Conservation (phyloP, 2,797 vertebrate species). For the Sciurus vulgaris region DNA sequence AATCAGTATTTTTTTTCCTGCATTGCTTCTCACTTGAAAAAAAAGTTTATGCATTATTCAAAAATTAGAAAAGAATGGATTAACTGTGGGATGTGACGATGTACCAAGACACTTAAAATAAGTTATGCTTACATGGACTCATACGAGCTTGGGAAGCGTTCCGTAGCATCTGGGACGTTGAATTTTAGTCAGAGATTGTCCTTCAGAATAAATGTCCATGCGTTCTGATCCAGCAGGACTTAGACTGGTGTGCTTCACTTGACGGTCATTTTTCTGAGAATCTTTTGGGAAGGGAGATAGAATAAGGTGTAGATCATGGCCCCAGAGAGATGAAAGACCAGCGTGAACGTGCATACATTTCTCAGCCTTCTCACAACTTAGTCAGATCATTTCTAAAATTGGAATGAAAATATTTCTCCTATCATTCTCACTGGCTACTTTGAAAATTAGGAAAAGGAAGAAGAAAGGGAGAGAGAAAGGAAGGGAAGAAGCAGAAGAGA, state of each 20-base stretch:
- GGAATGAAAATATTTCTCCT: background rate
- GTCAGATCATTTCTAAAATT: conserved; percentile 42
- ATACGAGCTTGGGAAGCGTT: conserved; percentile 15
- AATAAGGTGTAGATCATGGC: background rate
- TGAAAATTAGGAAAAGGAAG: background rate
- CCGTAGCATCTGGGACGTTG: conserved; percentile 56
- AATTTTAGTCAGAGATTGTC: conserved; percentile 56
- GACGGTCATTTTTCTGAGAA: background rate
- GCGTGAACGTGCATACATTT: background rate
- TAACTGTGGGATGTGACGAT: conserved; percentile 48
- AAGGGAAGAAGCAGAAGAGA: background rate
- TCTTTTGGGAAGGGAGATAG: conserved; percentile 25
- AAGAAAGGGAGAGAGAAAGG: background rate
- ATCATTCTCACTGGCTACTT: conserved; percentile 1
- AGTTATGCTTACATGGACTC: conserved; percentile 61
- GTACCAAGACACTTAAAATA: conserved; percentile 63
- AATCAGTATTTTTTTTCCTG: conserved; percentile 41
- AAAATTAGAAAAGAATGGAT: conserved; percentile 73
- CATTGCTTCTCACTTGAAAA: conserved; percentile 52
- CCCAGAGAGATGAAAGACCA: background rate
- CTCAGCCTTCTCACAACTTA: background rate
- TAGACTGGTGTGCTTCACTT: background rate
- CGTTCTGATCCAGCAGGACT: conserved; percentile 9
- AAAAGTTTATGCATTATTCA: conserved; percentile 68
- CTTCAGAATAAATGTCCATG: conserved; percentile 46